Evolutionary conservation across 1,140 invertebrate genomes (phyloP).

Genomic region (Agraylea sexmaculata): DNA sequence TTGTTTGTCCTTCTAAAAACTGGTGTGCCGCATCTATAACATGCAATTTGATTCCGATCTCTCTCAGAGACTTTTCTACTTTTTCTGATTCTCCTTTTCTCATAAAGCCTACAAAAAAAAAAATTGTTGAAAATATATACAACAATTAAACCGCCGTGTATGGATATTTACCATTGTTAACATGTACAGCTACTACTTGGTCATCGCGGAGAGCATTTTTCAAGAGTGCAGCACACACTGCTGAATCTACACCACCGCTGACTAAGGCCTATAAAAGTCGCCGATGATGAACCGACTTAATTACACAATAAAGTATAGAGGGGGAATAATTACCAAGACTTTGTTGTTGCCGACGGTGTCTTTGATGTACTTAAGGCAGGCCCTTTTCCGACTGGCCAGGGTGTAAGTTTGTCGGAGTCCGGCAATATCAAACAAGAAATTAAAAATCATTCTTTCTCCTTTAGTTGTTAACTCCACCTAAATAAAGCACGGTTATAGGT

Average conservation of each 20-base stretch:
- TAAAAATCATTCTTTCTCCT: slow-evolving; percentile 83
- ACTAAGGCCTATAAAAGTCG: slow-evolving; percentile 62
- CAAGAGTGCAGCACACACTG: slow-evolving; percentile 91
- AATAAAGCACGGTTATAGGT: slow-evolving; percentile 1
- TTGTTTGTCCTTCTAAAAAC: slow-evolving; percentile 70
- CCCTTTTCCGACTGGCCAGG: slow-evolving; percentile 73
- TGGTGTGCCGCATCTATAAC: slow-evolving; percentile 63
- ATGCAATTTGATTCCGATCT: slow-evolving; percentile 77
- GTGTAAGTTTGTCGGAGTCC: slow-evolving; percentile 82
- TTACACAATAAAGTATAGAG: neutral
- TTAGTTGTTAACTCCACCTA: slow-evolving; percentile 86
- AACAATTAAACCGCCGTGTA: neutral
- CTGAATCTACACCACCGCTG: slow-evolving; percentile 96
- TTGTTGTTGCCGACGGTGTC: slow-evolving; percentile 84
- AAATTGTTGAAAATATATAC: slow-evolving; percentile 1
- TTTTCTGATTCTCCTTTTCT: slow-evolving; percentile 85
- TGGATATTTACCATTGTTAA: slow-evolving; percentile 71
- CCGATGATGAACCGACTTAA: neutral
- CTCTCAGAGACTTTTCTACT: slow-evolving; percentile 75
- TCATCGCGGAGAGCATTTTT: slow-evolving; percentile 79
- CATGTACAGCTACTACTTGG: slow-evolving; percentile 92
- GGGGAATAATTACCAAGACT: slow-evolving; percentile 74
- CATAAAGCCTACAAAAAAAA: slow-evolving; percentile 67
- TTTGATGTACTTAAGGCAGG: slow-evolving; percentile 89
- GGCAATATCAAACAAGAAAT: slow-evolving; percentile 89